Conservation (phyloP, 2,888 invertebrate genomes). For the Ichneumoninae sp. region DNA sequence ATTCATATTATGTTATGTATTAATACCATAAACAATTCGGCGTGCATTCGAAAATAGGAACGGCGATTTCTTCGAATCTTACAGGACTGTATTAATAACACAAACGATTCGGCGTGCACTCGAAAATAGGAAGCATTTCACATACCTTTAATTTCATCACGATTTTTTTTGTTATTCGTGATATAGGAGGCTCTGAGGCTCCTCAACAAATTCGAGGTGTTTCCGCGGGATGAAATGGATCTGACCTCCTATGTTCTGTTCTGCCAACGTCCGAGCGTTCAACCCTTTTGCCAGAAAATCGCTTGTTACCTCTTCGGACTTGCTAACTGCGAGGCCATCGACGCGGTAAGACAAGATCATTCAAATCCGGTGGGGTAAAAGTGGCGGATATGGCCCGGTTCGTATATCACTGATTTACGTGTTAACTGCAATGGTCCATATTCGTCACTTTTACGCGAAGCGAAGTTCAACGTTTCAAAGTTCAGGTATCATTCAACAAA, state of each 20-base stretch:
- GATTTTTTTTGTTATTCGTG: slow-evolving; percentile 1
- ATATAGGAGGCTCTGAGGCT: slow-evolving; percentile 74
- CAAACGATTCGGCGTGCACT: too few relatives aligned
- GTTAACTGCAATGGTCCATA: slow-evolving; percentile 36
- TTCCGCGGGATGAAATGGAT: slow-evolving; percentile 72
- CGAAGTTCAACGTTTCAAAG: slow-evolving; percentile 1
- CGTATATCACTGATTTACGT: too few relatives aligned
- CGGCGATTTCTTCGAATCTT: too few relatives aligned
- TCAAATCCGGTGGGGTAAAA: neutral
- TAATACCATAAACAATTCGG: too few relatives aligned
- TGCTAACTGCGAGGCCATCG: slow-evolving; percentile 73
- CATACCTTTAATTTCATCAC: too few relatives aligned
- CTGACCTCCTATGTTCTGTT: slow-evolving; percentile 69
- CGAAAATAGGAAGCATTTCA: too few relatives aligned
- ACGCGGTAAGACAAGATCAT: slow-evolving; percentile 70
- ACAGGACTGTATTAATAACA: too few relatives aligned
- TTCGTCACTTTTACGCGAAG: too few relatives aligned
- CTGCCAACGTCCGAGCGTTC: slow-evolving; percentile 72
- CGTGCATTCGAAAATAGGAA: too few relatives aligned
- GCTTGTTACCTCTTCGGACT: slow-evolving; percentile 72
- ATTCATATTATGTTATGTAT: too few relatives aligned
- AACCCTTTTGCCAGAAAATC: slow-evolving; percentile 72
- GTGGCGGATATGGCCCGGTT: too few relatives aligned
- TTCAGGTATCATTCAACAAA: too few relatives aligned
- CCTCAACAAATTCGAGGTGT: slow-evolving; percentile 74